phyloP scores from a whole-genome alignment of 2,888 invertebrate genomes.

The Aromia moschata region DNA sequence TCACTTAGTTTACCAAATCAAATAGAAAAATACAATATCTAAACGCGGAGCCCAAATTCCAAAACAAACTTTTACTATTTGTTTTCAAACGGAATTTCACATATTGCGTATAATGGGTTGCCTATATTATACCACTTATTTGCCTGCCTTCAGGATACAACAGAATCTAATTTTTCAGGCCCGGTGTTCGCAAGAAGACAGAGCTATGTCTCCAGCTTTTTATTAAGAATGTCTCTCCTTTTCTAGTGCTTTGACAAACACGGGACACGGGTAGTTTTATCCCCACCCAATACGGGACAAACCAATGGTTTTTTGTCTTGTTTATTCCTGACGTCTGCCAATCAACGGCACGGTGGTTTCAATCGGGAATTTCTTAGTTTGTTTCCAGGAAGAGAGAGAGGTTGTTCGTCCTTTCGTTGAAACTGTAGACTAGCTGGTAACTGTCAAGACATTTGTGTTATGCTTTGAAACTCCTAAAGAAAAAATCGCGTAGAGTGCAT shows the following conservation, averaged over 20 bases:
- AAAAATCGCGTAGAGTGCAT: constrained; percentile 6
- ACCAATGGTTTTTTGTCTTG: constrained; percentile 24
- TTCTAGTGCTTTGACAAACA: constrained; percentile 24
- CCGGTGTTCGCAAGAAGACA: background rate
- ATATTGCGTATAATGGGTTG: background rate
- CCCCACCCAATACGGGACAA: constrained; percentile 9
- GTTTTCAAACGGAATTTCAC: too few species aligned
- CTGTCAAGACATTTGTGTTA: constrained; percentile 12
- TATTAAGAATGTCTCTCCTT: constrained; percentile 15
- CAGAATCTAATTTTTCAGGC: too few species aligned
- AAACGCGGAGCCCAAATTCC: too few species aligned
- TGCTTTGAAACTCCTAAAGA: constrained; percentile 1
- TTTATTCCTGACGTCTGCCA: constrained; percentile 19
- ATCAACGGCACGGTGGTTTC: constrained; percentile 10
- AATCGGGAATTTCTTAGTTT: background rate
- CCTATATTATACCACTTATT: too few species aligned
- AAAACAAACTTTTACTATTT: too few species aligned
- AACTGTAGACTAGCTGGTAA: constrained; percentile 1
- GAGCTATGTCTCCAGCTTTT: constrained; percentile 5
- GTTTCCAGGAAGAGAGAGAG: constrained; percentile 16
- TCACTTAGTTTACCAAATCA: too few species aligned
- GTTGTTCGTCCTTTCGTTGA: background rate
- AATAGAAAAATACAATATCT: too few species aligned
- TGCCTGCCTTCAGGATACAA: too few species aligned
- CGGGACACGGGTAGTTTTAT: constrained; percentile 19